Conservation (phyloP, 2,113 vertebrate genomes). For the Empidonax alnorum region DNA sequence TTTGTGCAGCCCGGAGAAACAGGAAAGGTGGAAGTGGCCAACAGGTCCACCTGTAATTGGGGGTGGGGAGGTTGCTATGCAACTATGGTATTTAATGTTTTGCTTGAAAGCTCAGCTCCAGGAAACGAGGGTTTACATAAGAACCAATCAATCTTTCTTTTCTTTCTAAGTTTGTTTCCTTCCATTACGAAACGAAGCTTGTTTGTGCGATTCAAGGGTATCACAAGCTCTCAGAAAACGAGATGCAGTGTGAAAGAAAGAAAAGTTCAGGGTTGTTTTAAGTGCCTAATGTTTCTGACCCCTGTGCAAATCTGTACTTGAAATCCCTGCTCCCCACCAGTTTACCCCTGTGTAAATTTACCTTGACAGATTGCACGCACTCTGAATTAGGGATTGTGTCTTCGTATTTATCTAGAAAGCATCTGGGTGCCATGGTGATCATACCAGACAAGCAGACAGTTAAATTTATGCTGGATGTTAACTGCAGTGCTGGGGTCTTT, state of each 20-base stretch:
- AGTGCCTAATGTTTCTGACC: background rate
- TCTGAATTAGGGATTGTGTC: background rate
- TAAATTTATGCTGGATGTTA: background rate
- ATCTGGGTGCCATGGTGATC: slow-evolving; percentile 29
- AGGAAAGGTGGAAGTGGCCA: slow-evolving; percentile 40
- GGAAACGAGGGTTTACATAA: slow-evolving; percentile 48
- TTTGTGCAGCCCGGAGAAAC: slow-evolving; percentile 53
- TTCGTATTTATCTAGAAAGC: slow-evolving; percentile 16
- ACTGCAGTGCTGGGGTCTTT: background rate
- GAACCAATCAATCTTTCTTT: slow-evolving; percentile 8
- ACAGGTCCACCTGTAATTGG: background rate
- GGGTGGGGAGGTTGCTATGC: slow-evolving; percentile 51
- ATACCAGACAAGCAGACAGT: background rate
- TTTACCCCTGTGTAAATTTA: background rate
- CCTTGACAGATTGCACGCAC: background rate
- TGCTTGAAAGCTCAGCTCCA: slow-evolving; percentile 52
- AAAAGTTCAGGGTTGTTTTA: background rate
- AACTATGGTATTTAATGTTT: slow-evolving; percentile 35
- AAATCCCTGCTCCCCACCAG: background rate
- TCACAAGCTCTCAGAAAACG: background rate
- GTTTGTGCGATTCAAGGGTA: background rate
- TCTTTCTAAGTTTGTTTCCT: background rate
- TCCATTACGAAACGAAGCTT: background rate
- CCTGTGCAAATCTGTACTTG: background rate
- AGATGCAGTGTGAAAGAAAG: background rate